Percentiles rank a stretch among this genome's conserved stretches.
Evolutionary conservation across 1,140 invertebrate species (phyloP).

Genomic region (Heliothis subflexa): DNA sequence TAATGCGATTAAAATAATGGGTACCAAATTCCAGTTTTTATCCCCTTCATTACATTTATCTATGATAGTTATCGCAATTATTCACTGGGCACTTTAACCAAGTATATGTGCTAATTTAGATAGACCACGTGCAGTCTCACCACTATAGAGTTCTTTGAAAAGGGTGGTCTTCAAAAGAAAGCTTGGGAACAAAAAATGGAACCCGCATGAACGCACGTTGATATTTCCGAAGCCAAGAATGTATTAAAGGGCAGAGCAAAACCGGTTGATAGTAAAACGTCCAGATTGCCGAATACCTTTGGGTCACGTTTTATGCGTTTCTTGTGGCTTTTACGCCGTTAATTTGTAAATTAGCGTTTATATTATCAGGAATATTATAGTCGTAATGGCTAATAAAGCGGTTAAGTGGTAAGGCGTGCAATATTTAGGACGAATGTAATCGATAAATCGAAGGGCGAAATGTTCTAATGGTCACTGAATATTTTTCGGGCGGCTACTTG

Average conservation of each 20-base stretch:
- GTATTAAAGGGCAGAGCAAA: slow-evolving; percentile 31
- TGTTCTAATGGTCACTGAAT: not conserved
- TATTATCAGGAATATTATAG: slow-evolving; percentile 21
- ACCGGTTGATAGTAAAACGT: slow-evolving; percentile 39
- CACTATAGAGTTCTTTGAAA: not conserved
- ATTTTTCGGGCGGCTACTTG: too few species aligned
- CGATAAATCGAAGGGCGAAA: not conserved
- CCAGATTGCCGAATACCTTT: slow-evolving; percentile 31
- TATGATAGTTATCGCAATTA: too few species aligned
- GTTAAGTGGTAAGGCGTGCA: not conserved
- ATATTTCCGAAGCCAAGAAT: slow-evolving; percentile 4
- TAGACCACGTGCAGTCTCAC: too few species aligned
- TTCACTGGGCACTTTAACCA: too few species aligned
- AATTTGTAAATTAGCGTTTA: slow-evolving; percentile 32
- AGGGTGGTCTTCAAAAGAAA: not conserved
- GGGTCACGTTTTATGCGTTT: slow-evolving; percentile 35
- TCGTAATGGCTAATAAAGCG: slow-evolving; percentile 6
- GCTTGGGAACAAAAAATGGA: not conserved
- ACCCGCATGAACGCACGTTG: slow-evolving; percentile 13
- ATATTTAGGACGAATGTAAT: not conserved
- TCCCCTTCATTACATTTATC: too few species aligned
- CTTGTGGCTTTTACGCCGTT: slow-evolving; percentile 16
- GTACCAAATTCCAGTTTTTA: too few species aligned
- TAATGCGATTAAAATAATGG: too few species aligned
- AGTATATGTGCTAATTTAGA: too few species aligned